These are phyloP conservation scores for Pteromalus puparum DNA, from an alignment of 1,140 invertebrate genomes.

Conservation along the genomic window DNA sequence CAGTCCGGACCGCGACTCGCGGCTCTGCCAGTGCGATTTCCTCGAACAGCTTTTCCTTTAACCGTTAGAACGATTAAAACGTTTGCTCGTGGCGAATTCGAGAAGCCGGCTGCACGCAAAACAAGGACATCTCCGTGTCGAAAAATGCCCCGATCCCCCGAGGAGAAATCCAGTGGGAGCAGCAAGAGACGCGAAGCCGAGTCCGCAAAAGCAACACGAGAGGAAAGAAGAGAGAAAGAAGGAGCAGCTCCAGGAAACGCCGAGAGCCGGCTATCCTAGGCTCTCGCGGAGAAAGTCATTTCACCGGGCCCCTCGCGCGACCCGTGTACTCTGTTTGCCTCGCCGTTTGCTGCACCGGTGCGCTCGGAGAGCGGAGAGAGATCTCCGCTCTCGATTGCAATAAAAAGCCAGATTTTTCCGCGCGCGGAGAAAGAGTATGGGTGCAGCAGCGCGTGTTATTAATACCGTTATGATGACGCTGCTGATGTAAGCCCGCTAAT, in stretches of 20 bases:
- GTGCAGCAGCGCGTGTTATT: neutral
- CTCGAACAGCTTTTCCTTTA: neutral
- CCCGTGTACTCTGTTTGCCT: neutral
- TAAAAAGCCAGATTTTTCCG: slow-evolving; percentile 8
- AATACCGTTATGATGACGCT: neutral
- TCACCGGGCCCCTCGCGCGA: neutral
- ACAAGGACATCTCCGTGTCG: too few relatives aligned
- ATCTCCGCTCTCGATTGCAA: neutral
- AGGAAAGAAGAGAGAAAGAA: too few relatives aligned
- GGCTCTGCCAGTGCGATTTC: too few relatives aligned
- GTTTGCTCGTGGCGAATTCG: neutral
- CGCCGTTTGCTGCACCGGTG: too few relatives aligned
- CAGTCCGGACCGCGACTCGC: too few relatives aligned
- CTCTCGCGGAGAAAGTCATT: slow-evolving; percentile 34
- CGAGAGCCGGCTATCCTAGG: neutral
- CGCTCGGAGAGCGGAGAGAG: neutral
- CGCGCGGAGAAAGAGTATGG: neutral
- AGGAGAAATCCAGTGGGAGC: too few relatives aligned
- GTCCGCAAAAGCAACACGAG: too few relatives aligned
- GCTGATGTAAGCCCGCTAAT: slow-evolving; percentile 19
- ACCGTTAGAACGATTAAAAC: neutral
- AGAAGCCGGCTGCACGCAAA: too few relatives aligned
- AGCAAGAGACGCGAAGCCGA: too few relatives aligned
- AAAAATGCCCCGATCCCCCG: too few relatives aligned
- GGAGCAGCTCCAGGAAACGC: slow-evolving; percentile 16